These are phyloP conservation scores for Coilia nasus DNA, from an alignment of 2,797 vertebrate genomes.

Conservation along the genomic window DNA sequence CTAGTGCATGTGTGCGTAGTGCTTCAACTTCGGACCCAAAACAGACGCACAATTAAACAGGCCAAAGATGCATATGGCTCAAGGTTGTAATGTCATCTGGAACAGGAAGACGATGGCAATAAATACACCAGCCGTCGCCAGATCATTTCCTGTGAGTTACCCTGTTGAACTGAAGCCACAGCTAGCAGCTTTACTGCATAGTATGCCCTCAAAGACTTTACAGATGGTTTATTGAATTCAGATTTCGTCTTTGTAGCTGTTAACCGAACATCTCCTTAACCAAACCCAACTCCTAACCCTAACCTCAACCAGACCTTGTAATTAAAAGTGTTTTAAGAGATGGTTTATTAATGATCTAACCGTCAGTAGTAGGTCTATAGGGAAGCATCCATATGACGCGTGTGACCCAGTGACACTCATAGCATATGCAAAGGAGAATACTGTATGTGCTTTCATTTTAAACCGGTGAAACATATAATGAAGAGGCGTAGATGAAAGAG, in stretches of 20 bases:
- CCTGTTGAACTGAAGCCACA: neutral
- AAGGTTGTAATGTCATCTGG: conserved; percentile 71
- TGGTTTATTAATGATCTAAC: no score
- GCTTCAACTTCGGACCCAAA: conserved; percentile 62
- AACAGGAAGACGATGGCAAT: neutral
- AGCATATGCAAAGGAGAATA: neutral
- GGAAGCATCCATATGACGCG: no score
- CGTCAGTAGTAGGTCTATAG: no score
- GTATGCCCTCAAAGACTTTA: no score
- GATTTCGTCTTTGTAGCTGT: no score
- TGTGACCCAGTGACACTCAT: no score
- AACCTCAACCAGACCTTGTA: no score
- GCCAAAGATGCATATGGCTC: conserved; percentile 64
- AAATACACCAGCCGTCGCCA: neutral
- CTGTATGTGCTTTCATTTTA: neutral
- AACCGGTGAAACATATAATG: neutral
- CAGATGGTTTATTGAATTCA: no score
- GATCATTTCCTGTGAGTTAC: neutral
- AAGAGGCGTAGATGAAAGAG: neutral
- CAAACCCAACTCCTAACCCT: no score
- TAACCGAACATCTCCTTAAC: no score
- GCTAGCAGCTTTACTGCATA: neutral
- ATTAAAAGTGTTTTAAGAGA: no score
- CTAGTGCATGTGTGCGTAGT: conserved; percentile 74
- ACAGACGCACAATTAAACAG: conserved; percentile 47